A percentile compares a stretch with the other conserved stretches of the same genome.
These are phyloP conservation scores for Pterocles orientalis DNA, from an alignment of 2,113 vertebrate genomes.

Conservation along the genomic window DNA sequence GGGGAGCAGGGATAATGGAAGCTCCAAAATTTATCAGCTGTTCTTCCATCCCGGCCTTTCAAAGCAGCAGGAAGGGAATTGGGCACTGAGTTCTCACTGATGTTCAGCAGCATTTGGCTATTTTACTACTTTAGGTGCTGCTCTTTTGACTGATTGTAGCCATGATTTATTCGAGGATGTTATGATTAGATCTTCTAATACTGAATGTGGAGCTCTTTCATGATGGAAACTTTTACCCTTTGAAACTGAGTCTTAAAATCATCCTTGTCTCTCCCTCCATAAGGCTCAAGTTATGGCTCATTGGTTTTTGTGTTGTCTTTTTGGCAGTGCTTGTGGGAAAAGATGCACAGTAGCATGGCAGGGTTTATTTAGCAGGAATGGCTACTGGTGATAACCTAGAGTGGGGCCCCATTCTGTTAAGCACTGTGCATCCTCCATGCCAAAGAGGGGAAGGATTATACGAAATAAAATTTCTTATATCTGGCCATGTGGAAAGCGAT, in stretches of 20 bases:
- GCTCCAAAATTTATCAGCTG: background rate
- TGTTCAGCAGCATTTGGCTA: background rate
- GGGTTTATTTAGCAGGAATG: slow-evolving; percentile 30
- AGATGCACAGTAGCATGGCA: background rate
- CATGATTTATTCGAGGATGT: background rate
- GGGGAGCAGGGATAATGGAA: slow-evolving; percentile 8
- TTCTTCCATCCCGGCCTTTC: background rate
- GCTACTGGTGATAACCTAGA: slow-evolving; percentile 2
- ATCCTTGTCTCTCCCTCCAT: slow-evolving; percentile 2
- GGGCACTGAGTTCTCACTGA: background rate
- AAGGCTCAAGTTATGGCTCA: slow-evolving; percentile 21
- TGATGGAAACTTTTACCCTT: background rate
- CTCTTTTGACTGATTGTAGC: background rate
- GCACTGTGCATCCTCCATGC: background rate
- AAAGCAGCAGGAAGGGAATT: slow-evolving; percentile 23
- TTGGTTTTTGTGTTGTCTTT: slow-evolving; percentile 32
- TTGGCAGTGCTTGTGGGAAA: slow-evolving; percentile 11
- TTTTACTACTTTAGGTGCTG: background rate
- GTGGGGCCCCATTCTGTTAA: background rate
- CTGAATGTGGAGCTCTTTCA: background rate
- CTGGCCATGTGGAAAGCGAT: background rate
- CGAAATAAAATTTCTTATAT: background rate
- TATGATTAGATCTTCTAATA: background rate
- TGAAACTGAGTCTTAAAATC: background rate
- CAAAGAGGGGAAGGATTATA: background rate